These are phyloP conservation scores for Epirrhoe tristata DNA, from an alignment of 2,888 invertebrate genomes.

Conservation along the genomic window DNA sequence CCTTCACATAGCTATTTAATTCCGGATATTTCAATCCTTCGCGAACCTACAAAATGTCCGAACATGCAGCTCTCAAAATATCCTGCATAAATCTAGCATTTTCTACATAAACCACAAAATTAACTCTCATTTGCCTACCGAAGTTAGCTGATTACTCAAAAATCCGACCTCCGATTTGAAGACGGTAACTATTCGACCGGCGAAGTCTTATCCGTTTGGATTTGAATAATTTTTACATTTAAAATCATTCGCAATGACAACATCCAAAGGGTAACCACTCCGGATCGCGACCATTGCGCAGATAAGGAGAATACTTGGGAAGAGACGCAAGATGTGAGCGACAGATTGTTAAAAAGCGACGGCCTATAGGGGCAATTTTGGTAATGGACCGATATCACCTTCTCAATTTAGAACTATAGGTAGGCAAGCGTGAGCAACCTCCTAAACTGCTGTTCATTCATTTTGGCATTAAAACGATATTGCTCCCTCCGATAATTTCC, in stretches of 20 bases:
- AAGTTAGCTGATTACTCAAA: slow-evolving; percentile 63
- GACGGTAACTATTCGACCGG: slow-evolving; percentile 75
- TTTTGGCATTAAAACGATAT: too few relatives aligned
- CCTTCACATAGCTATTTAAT: not conserved
- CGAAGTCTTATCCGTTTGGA: slow-evolving; percentile 72
- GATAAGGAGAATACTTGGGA: slow-evolving; percentile 77
- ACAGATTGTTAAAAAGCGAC: not conserved
- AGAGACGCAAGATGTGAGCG: slow-evolving; percentile 43
- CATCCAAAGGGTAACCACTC: slow-evolving; percentile 85
- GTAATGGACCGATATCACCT: too few relatives aligned
- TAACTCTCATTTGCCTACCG: slow-evolving; percentile 35
- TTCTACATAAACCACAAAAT: slow-evolving; percentile 36
- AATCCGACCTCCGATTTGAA: slow-evolving; percentile 71
- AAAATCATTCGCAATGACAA: slow-evolving; percentile 84
- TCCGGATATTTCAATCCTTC: not conserved
- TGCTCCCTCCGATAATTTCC: too few relatives aligned
- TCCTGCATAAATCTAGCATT: slow-evolving; percentile 20
- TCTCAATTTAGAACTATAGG: too few relatives aligned
- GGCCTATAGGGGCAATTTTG: too few relatives aligned
- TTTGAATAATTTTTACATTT: slow-evolving; percentile 86
- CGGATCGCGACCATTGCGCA: slow-evolving; percentile 82
- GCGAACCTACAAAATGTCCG: not conserved
- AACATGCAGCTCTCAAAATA: not conserved
- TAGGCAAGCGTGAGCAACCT: too few relatives aligned
- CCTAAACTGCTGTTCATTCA: too few relatives aligned